Evolutionary conservation across 1,140 invertebrate genomes (phyloP).

Genomic region (Bombus balteatus): DNA sequence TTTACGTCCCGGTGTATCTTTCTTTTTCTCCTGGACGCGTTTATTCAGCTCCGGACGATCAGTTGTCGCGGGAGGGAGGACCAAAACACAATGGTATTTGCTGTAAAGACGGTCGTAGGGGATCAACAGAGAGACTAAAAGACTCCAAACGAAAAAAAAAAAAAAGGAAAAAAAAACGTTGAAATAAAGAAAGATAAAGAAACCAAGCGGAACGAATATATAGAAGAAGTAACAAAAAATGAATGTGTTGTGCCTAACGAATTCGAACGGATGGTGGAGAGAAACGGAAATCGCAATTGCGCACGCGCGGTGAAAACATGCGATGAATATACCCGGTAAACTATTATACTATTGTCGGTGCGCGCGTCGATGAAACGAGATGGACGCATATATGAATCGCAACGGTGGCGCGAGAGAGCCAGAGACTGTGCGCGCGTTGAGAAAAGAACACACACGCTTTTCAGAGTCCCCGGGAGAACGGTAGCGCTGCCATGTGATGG

Average conservation of each 20-base stretch:
- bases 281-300: not conserved
- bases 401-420: not conserved
- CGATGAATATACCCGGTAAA: not conserved
- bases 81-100: slow-evolving; percentile 37
- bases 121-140: slow-evolving; percentile 63
- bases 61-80: slow-evolving; percentile 1
- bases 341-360: not conserved
- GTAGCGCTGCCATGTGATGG: not conserved
- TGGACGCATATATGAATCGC: not conserved
- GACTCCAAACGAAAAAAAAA: slow-evolving; percentile 39
- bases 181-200: not conserved
- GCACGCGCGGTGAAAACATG: not conserved
- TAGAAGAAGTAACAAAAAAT: not conserved
- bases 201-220: not conserved
- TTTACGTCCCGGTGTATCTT: not conserved
- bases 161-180: not conserved
- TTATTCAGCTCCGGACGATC: slow-evolving; percentile 11
- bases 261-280: slow-evolving; percentile 22
- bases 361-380: slow-evolving; percentile 11
- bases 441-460: not conserved
- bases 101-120: slow-evolving; percentile 45
- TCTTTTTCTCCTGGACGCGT: slow-evolving; percentile 13
- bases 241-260: slow-evolving; percentile 62
- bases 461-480: not conserved
- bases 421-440: slow-evolving; percentile 1